These are phyloP conservation scores for Meloidogyne hapla DNA, from an alignment of 1,140 invertebrate genomes.

Conservation along the genomic window DNA sequence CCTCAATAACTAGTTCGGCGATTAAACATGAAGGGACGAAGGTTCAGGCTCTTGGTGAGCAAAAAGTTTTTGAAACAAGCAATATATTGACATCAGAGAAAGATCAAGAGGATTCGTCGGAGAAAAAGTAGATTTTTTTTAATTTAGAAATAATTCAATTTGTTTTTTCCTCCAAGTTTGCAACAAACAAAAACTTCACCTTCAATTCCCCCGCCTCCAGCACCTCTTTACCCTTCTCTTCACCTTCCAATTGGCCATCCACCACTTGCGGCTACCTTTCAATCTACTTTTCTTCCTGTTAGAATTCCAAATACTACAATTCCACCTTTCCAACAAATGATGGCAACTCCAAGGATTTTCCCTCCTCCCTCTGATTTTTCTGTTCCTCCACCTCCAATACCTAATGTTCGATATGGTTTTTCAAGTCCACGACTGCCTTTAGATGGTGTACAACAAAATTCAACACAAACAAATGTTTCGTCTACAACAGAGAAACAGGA, in stretches of 20 bases:
- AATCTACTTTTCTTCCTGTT: background rate
- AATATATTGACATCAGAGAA: background rate
- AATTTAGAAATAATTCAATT: background rate
- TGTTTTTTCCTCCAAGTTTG: background rate
- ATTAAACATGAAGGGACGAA: background rate
- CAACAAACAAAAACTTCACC: background rate
- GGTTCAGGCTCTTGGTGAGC: background rate
- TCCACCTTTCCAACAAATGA: background rate
- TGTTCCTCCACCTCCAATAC: conserved; percentile 1
- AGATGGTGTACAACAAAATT: background rate
- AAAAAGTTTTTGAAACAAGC: background rate
- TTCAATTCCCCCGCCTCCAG: background rate
- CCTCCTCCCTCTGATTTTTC: background rate
- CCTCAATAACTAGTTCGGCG: background rate
- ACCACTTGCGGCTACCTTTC: background rate
- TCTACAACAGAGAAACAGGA: background rate
- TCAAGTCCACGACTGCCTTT: background rate
- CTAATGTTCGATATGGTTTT: background rate
- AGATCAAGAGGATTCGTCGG: background rate
- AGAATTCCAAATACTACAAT: background rate
- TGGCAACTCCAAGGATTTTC: background rate
- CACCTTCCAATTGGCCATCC: background rate
- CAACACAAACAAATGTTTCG: background rate
- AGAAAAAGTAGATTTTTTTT: background rate
- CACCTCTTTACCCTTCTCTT: background rate